Base-by-base conservation (phyloP, 2,888 invertebrate genomes). In the Ischnus inquisitorius region DNA sequence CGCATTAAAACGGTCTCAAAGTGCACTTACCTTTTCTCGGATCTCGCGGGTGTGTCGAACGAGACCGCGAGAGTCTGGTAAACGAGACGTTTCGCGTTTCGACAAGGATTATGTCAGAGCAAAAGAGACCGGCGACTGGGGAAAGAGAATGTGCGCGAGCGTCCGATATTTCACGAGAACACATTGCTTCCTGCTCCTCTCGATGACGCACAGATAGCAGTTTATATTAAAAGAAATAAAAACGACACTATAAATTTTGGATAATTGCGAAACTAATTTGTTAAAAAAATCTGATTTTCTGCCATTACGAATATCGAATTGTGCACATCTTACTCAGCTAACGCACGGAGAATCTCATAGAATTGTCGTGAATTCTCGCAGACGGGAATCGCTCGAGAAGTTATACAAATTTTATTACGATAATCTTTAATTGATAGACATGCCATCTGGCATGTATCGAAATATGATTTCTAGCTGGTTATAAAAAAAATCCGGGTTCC, bases 111-210 rank as follows among this genome's bases (percentile, higher is more conserved):
- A 74, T 51, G 43, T 74, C 69, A 48, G 48, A 46, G 64, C 48
- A 62, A 77, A 60, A 71, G 57, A 71, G 48, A 57, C 22, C 43
- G 12, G 43, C 22, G 41, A 5, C 22, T 28, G 19, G 41, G 57
- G 71, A 57, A 22, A 64, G 28, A 65, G 64, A 62, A 67, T 51
- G 14, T 79, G 39, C 64, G 69, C 64, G 69, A 69, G 43, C 74
- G 39, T 48, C 64, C 64, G 75, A 78, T 79, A 79, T 65, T 69
- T 64, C 69, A 57, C 60, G 39, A 69, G 46, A 75, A 71, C 57
- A 48, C 60, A 75, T 69, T 82, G 69, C 68, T 82, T 81, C 77
- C 74, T 82, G 74, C 68, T 67, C 34, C 57, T 65, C 43, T 57
- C 51, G 25, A 74, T 54, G 64, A 46, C 84, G 57, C 68, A 75